Evolutionary conservation across 2,888 invertebrate genomes (phyloP), one percentile per base, ranked within the genome.

Genomic region (Drosophila limbata): DNA sequence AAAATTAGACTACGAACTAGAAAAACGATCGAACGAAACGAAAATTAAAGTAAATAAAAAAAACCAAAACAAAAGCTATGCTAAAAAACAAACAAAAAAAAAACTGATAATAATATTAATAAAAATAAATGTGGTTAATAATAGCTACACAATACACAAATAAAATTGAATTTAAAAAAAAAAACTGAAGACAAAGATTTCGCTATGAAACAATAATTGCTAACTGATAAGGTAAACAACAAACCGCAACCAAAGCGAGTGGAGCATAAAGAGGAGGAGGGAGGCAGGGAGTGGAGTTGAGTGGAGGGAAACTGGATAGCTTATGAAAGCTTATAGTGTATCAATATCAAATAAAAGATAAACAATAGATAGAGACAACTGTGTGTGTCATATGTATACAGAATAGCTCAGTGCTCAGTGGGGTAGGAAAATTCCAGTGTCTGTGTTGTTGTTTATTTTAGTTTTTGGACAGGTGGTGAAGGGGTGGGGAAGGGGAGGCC

Each of bases 321-420:
- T 33, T 3, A 48, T 13, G 19, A 45, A 47, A 15, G n/a, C n/a
- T 15, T 9, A 25, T 44, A 21, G 21, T 4, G 25, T 44, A 48
- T 35, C 11, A 48, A 50, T 44, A 48, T 28, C 11, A 48, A 50
- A 50, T 25, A n/a, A 59, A 44, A 42, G 37, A 44, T 11, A 40
- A 61, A 44, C 50, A 57, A 15, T 52, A 15, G 25, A 15, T 42
- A 15, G 25, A 15, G 31, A n/a, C 17, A 35, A 28, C 17, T 53
- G n/a, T 48, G 2, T 50, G 59, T 59, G 25, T 25, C 25, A 25
- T 25, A 25, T n/a, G 25, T 37, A 52, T 35, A 19, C 51, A 4
- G 10, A 56, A 60, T 74, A 74, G 75, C 75, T 75, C 73, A 69
- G 73, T 69, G 74, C 57, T 42, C 75, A 70, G 70, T 61, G 52